These are phyloP conservation scores for Centropus bengalensis DNA, from an alignment of 2,113 vertebrate genomes.

Conservation along the genomic window DNA sequence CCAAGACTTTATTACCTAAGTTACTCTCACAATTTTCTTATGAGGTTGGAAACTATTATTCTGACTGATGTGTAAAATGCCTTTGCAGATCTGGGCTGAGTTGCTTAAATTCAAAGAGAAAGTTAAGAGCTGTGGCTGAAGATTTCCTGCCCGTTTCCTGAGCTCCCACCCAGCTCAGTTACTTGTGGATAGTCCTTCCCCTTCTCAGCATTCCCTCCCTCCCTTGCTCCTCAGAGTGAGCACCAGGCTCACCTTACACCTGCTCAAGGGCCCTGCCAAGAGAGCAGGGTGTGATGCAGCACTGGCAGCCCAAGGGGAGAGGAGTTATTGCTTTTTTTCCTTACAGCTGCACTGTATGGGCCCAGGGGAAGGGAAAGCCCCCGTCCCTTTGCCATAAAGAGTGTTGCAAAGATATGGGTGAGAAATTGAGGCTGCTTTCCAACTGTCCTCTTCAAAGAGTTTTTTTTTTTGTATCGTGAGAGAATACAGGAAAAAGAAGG, in stretches of 20 bases:
- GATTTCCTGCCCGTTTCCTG: not conserved
- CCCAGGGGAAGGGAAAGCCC: not conserved
- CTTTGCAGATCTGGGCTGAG: not conserved
- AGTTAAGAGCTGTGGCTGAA: not conserved
- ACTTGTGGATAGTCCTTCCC: not conserved
- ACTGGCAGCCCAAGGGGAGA: not conserved
- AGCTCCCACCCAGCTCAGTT: not conserved
- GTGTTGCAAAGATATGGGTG: not conserved
- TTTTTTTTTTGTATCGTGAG: not conserved
- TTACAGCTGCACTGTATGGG: not conserved
- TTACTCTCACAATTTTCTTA: not conserved
- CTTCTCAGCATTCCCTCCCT: not conserved
- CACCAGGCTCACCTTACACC: not conserved
- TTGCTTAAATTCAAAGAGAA: not conserved
- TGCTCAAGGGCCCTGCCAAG: not conserved
- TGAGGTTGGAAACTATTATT: not conserved
- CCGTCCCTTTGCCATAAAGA: not conserved
- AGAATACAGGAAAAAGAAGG: not conserved
- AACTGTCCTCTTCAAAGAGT: not conserved
- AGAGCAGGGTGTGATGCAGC: not conserved
- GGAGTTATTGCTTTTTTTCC: not conserved
- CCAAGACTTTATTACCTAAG: not conserved
- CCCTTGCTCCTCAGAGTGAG: not conserved
- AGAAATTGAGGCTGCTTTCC: not conserved
- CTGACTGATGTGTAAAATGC: not conserved